These are phyloP conservation scores for Hypomesus transpacificus DNA, from an alignment of 2,113 vertebrate genomes.

Conservation along the genomic window DNA sequence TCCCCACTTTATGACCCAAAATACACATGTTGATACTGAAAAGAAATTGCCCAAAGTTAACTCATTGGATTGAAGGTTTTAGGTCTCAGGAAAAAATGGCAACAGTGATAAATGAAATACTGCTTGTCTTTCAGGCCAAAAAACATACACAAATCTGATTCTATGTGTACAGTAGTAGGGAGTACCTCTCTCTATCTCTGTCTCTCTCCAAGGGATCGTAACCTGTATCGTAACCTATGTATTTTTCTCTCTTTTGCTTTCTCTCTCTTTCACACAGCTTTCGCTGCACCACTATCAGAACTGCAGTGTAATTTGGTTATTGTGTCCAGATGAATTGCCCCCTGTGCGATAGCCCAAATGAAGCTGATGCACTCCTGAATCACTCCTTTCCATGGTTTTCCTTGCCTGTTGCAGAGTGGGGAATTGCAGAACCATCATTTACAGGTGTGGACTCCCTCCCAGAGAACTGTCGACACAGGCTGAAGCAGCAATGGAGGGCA, in stretches of 20 bases:
- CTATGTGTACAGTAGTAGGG: too few relatives aligned
- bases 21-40: not conserved
- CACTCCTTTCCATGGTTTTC: not conserved
- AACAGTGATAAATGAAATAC: too few relatives aligned
- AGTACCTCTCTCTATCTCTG: too few relatives aligned
- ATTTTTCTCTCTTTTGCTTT: too few relatives aligned
- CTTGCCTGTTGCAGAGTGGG: not conserved
- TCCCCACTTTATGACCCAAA: not conserved
- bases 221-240: too few relatives aligned
- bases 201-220: too few relatives aligned
- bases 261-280: not conserved
- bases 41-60: not conserved
- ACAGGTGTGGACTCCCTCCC: conserved; percentile 47
- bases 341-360: conserved; percentile 11
- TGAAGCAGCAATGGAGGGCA: conserved; percentile 9
- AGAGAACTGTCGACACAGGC: conserved; percentile 21
- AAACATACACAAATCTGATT: too few relatives aligned
- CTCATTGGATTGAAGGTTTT: not conserved
- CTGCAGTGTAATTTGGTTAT: conserved; percentile 25
- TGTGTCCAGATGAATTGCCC: conserved; percentile 24
- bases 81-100: too few relatives aligned
- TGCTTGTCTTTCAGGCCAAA: too few relatives aligned
- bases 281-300: conserved; percentile 2
- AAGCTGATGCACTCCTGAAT: conserved; percentile 21
- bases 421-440: conserved; percentile 22